Percentiles rank a stretch among this genome's conserved stretches.
phyloP scores from a whole-genome alignment of 2,888 invertebrate species.

The Metacarcinus magister region DNA sequence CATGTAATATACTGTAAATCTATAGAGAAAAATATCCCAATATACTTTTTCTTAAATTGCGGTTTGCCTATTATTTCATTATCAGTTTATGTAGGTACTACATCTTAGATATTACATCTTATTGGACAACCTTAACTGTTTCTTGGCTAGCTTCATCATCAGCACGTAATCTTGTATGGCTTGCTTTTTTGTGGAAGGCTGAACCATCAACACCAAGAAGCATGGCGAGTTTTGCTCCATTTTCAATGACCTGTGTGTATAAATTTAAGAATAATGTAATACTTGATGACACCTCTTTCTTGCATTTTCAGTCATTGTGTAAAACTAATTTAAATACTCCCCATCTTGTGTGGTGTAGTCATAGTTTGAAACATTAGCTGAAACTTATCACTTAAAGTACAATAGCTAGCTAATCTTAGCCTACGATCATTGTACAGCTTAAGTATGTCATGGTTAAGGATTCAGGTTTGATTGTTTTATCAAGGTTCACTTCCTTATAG shows the following conservation, averaged over 20 bases:
- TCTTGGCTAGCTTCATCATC: constrained; percentile 63
- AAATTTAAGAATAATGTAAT: neutral
- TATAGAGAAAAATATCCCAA: no score
- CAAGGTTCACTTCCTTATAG: no score
- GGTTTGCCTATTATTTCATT: no score
- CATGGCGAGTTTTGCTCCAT: constrained; percentile 71
- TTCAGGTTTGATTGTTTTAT: no score
- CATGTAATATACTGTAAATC: no score
- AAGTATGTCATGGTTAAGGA: no score
- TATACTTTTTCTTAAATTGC: no score
- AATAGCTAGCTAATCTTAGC: no score
- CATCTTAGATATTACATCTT: neutral
- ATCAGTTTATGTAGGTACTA: no score
- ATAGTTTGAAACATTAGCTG: neutral
- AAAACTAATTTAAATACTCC: neutral
- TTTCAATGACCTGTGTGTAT: constrained; percentile 68
- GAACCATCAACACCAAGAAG: constrained; percentile 73
- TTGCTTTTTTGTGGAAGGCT: constrained; percentile 66
- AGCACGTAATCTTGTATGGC: constrained; percentile 69
- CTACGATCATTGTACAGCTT: no score
- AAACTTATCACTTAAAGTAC: no score
- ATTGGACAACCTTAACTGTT: neutral
- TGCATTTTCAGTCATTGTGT: neutral
- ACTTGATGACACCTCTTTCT: neutral
- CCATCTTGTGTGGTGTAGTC: neutral